These are phyloP conservation scores for Glaucopsyche alexis DNA, from an alignment of 2,888 invertebrate genomes.

Conservation along the genomic window DNA sequence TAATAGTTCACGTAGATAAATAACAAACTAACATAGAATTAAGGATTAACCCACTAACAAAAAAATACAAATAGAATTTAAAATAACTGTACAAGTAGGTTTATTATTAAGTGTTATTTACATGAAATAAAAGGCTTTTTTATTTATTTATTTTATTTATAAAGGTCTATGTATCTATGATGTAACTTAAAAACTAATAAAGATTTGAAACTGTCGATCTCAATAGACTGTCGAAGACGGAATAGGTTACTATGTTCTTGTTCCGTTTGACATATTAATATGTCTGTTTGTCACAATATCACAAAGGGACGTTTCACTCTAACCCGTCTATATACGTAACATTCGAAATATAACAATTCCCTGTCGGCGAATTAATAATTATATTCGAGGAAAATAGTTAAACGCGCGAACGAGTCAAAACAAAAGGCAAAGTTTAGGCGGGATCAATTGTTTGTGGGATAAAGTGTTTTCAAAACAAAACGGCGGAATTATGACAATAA, in stretches of 20 bases:
- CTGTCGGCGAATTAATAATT: not conserved
- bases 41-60: no score
- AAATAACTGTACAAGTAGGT: no score
- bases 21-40: no score
- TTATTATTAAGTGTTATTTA: no score
- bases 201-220: not conserved
- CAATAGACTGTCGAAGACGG: not conserved
- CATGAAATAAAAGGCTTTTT: no score
- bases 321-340: not conserved
- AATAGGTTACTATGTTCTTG: not conserved
- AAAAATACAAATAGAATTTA: no score
- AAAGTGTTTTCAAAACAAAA: slow-evolving; percentile 27
- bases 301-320: slow-evolving; percentile 1
- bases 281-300: not conserved
- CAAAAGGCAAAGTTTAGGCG: slow-evolving; percentile 18
- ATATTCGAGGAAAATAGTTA: slow-evolving; percentile 17
- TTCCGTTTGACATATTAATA: slow-evolving; percentile 10
- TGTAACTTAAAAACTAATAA: not conserved
- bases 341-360: not conserved
- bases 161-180: no score
- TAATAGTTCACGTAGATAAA: no score
- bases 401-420: slow-evolving; percentile 18
- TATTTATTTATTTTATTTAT: no score
- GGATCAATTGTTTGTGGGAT: slow-evolving; percentile 27
- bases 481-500: slow-evolving; percentile 20